Evolutionary conservation across 2,113 vertebrate species (phyloP).

Genomic region (Bubo bubo): DNA sequence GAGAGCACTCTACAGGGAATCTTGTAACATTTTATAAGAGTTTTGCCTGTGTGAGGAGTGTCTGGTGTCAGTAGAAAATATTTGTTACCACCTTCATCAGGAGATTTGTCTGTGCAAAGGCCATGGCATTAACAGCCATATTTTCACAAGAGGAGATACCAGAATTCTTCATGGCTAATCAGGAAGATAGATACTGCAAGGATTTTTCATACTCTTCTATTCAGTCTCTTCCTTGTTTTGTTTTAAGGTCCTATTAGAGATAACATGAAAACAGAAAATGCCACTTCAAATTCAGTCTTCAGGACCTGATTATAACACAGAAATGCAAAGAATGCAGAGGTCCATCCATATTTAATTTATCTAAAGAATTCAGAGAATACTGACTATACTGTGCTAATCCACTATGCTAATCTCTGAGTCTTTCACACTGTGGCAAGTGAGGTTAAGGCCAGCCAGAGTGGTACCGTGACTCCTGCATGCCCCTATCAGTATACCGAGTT

Average conservation of each 20-base stretch:
- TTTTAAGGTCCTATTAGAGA: background rate
- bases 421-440: background rate
- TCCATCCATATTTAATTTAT: conserved; percentile 9
- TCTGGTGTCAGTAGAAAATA: background rate
- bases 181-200: background rate
- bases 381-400: background rate
- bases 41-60: background rate
- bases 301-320: conserved; percentile 35
- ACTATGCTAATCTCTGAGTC: background rate
- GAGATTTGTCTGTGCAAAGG: background rate
- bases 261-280: background rate
- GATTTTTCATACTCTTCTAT: background rate
- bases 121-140: background rate
- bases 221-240: background rate
- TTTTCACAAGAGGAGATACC: background rate
- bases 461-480: background rate
- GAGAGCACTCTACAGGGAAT: background rate
- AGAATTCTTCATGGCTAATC: background rate
- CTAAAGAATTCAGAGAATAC: background rate
- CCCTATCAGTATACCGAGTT: background rate
- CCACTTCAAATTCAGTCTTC: conserved; percentile 40
- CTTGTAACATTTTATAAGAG: background rate
- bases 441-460: background rate
- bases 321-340: background rate
- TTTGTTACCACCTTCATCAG: background rate